These are phyloP conservation scores for Ditylenchus dipsaci DNA, from an alignment of 1,140 invertebrate genomes.

Conservation along the genomic window DNA sequence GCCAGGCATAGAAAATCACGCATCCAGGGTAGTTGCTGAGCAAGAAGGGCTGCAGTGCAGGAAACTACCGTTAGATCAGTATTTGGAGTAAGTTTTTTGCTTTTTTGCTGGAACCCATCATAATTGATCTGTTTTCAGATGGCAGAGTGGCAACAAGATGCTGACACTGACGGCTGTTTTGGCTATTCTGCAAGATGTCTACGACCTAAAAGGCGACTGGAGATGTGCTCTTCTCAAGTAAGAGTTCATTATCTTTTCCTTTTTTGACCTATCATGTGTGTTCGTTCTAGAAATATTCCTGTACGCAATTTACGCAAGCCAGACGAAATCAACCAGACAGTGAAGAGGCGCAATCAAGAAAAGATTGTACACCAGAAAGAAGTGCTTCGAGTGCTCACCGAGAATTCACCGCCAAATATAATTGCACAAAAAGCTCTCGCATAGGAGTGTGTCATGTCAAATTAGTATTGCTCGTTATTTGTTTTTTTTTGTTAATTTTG, in stretches of 20 bases:
- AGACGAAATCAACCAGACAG: not conserved
- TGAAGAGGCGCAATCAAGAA: not conserved
- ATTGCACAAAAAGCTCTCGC: too few relatives aligned
- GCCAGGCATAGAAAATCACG: constrained; percentile 19
- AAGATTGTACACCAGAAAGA: not conserved
- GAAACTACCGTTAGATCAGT: constrained; percentile 11
- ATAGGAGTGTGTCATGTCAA: too few relatives aligned
- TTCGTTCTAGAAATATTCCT: not conserved
- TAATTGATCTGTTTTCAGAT: not conserved
- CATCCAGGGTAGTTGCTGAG: constrained; percentile 13
- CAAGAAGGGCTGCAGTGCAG: constrained; percentile 16
- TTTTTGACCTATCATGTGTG: not conserved
- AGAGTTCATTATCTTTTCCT: not conserved
- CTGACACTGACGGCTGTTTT: constrained; percentile 1
- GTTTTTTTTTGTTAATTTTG: too few relatives aligned
- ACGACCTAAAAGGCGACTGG: not conserved
- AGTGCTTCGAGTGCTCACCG: not conserved
- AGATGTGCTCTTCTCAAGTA: not conserved
- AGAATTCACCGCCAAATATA: not conserved
- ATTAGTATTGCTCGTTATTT: too few relatives aligned
- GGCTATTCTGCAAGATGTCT: constrained; percentile 4
- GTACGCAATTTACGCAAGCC: not conserved
- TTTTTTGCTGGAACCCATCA: too few relatives aligned
- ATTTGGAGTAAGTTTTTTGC: not conserved
- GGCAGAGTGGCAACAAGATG: not conserved